phyloP scores from a whole-genome alignment of 2,888 invertebrate species.

The Cephus spinipes region DNA sequence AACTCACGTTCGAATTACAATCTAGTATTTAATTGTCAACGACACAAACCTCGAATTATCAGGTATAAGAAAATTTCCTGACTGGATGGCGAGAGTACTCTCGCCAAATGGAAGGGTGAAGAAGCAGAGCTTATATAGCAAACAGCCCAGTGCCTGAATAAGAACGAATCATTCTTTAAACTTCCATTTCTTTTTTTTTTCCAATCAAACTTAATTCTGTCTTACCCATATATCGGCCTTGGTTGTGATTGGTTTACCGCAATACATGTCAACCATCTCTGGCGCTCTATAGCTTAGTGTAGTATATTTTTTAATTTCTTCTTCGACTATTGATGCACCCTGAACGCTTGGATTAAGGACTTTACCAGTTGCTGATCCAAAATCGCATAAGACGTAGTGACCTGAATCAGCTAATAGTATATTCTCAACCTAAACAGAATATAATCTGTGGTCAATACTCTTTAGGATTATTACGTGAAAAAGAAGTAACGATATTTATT shows the following conservation, averaged over 20 bases:
- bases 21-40: background rate
- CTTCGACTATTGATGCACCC: slow-evolving; percentile 79
- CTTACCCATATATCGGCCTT: slow-evolving; percentile 90
- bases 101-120: slow-evolving; percentile 92
- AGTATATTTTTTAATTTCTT: slow-evolving; percentile 89
- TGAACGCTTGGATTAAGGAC: slow-evolving; percentile 76
- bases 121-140: slow-evolving; percentile 90
- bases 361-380: slow-evolving; percentile 92
- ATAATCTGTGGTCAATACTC: slow-evolving; percentile 4
- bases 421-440: slow-evolving; percentile 79
- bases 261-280: slow-evolving; percentile 94
- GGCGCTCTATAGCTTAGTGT: slow-evolving; percentile 91
- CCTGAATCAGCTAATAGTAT: slow-evolving; percentile 84
- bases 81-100: slow-evolving; percentile 92
- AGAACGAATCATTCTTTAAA: slow-evolving; percentile 14
- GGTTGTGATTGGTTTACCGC: slow-evolving; percentile 83
- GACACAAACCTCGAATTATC: slow-evolving; percentile 76
- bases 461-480: background rate
- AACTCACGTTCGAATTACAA: background rate
- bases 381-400: slow-evolving; percentile 90
- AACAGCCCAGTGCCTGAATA: slow-evolving; percentile 84
- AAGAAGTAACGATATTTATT: background rate
- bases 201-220: slow-evolving; percentile 11
- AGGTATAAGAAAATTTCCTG: slow-evolving; percentile 87
- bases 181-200: background rate